A percentile compares a stretch with the other conserved stretches of the same genome.
phyloP scores from a whole-genome alignment of 1,140 invertebrate species.

The Macrosteles quadrilineatus region DNA sequence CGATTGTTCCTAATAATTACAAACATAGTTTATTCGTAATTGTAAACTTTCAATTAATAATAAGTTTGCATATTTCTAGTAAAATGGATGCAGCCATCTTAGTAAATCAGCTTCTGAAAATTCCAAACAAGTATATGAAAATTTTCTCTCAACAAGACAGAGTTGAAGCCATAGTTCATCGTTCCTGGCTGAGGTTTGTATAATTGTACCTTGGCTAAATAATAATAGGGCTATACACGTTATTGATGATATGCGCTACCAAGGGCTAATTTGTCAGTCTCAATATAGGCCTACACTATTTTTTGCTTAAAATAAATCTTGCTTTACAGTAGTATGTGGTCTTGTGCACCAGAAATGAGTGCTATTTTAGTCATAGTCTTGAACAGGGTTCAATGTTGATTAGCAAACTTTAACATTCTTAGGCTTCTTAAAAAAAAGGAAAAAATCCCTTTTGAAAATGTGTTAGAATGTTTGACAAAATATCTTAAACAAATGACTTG shows the following conservation, averaged over 20 bases:
- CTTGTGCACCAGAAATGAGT: not conserved
- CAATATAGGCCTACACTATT: not conserved
- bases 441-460: too few species aligned
- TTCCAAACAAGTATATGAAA: conserved; percentile 64
- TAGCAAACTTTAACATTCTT: too few species aligned
- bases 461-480: too few species aligned
- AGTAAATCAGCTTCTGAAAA: conserved; percentile 40
- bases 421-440: too few species aligned
- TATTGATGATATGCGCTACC: not conserved
- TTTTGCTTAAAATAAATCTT: not conserved
- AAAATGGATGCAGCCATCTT: conserved; percentile 19
- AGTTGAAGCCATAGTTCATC: conserved; percentile 64
- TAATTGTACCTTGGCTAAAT: conserved; percentile 18
- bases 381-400: too few species aligned
- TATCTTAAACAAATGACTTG: too few species aligned
- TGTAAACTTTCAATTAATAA: too few species aligned
- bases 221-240: not conserved
- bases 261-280: not conserved
- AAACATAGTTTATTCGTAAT: too few species aligned
- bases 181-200: conserved; percentile 61
- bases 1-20: too few species aligned
- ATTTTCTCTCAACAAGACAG: conserved; percentile 55
- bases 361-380: not conserved
- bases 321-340: not conserved
- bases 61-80: too few species aligned